Evolutionary conservation across 2,113 vertebrate genomes (phyloP).

Genomic region (Grammomys surdaster): DNA sequence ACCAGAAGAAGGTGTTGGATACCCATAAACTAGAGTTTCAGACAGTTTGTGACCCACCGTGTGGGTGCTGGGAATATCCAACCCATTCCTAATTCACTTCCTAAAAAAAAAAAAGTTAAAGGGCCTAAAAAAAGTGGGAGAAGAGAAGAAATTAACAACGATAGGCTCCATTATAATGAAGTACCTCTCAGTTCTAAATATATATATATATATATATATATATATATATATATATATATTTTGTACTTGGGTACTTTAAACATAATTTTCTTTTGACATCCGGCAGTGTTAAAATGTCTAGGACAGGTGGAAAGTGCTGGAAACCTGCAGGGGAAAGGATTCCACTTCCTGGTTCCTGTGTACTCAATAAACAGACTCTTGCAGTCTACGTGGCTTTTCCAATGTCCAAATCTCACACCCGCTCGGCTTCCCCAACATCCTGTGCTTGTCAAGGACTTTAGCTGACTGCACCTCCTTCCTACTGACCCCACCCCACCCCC

Average conservation of each 20-base stretch:
- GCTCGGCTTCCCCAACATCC: not conserved
- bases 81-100: not conserved
- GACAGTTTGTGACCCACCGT: not conserved
- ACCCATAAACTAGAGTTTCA: not conserved
- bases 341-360: slow-evolving; percentile 23
- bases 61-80: not conserved
- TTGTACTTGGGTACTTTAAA: not conserved
- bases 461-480: not conserved
- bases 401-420: not conserved
- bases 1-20: not conserved
- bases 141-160: not conserved
- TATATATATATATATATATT: no score
- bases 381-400: not conserved
- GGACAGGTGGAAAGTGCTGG: not conserved
- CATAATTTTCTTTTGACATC: not conserved
- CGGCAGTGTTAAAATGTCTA: not conserved
- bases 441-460: not conserved
- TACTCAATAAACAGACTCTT: not conserved
- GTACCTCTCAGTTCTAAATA: not conserved
- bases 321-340: not conserved
- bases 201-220: no score
- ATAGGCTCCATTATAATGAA: not conserved
- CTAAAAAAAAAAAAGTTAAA: not conserved
- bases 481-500: fast-evolving
- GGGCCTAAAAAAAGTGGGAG: not conserved